Conservation (phyloP, 2,113 vertebrate genomes). For the Sylvietta virens region DNA sequence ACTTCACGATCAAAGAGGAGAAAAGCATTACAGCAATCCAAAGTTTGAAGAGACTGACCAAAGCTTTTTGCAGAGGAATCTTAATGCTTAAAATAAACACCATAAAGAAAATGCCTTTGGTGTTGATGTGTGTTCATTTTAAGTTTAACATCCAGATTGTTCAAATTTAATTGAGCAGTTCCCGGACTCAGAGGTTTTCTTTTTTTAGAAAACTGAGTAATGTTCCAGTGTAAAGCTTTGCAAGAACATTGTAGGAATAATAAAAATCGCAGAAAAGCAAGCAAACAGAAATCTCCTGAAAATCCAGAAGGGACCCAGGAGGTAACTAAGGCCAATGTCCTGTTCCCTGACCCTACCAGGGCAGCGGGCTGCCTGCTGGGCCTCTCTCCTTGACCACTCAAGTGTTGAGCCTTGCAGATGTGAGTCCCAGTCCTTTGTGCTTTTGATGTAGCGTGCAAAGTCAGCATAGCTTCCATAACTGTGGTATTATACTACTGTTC, state of each 20-base stretch:
- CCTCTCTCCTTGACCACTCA: background rate
- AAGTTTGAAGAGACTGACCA: slow-evolving; percentile 78
- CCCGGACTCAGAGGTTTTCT: background rate
- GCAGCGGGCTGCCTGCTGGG: slow-evolving; percentile 27
- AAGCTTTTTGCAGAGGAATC: slow-evolving; percentile 81
- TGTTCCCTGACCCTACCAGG: slow-evolving; percentile 18
- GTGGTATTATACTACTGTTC: slow-evolving; percentile 66
- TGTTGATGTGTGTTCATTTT: slow-evolving; percentile 50
- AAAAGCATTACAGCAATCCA: slow-evolving; percentile 72
- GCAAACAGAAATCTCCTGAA: background rate
- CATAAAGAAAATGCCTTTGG: slow-evolving; percentile 43
- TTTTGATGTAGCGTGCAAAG: slow-evolving; percentile 48
- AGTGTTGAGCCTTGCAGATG: slow-evolving; percentile 24
- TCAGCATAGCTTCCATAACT: slow-evolving; percentile 49
- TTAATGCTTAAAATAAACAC: slow-evolving; percentile 67
- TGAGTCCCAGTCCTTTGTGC: slow-evolving; percentile 40
- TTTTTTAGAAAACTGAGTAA: slow-evolving; percentile 31
- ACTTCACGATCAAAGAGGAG: slow-evolving; percentile 68
- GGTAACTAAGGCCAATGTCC: background rate
- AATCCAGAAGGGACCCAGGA: background rate
- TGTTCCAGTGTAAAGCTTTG: slow-evolving; percentile 8
- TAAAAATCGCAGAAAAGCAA: background rate
- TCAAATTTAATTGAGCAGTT: slow-evolving; percentile 38
- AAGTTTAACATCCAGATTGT: slow-evolving; percentile 22
- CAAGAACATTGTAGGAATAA: background rate